Percentiles rank a stretch among this genome's conserved stretches.
Conservation (phyloP, 2,113 vertebrate genomes). For the Cyprinodon variegatus region DNA sequence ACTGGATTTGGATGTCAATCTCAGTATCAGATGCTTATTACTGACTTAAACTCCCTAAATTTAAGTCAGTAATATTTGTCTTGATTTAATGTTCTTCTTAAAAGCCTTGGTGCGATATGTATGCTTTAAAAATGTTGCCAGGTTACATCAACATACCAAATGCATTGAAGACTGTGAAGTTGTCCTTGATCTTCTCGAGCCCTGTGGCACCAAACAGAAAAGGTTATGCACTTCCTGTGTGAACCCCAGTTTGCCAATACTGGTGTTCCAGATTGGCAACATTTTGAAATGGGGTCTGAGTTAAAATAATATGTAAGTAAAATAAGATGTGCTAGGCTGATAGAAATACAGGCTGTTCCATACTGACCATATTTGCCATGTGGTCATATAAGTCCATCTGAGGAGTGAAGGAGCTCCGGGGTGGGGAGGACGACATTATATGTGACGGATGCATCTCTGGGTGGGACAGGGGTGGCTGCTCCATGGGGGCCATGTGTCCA, state of each 20-base stretch:
- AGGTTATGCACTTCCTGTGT: background rate
- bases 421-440: conserved; percentile 74
- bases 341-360: background rate
- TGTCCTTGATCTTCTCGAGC: conserved; percentile 79
- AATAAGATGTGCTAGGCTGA: background rate
- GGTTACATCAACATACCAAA: conserved; percentile 69
- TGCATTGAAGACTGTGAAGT: conserved; percentile 85
- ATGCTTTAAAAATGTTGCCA: background rate
- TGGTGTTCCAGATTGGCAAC: background rate
- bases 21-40: no score
- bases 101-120: background rate
- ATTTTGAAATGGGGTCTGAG: background rate
- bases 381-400: conserved; percentile 87
- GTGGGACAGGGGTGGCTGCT: conserved; percentile 37
- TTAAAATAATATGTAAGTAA: background rate
- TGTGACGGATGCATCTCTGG: conserved; percentile 64
- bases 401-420: conserved; percentile 67
- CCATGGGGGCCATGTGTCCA: conserved; percentile 54
- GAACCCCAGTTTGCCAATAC: background rate
- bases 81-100: no score
- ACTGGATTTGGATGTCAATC: no score
- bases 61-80: no score
- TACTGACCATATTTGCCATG: conserved; percentile 85
- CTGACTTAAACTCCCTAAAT: no score
- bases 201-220: conserved; percentile 65